A percentile compares a stretch with the other conserved stretches of the same genome.
Evolutionary conservation across 2,888 invertebrate species (phyloP).

Genomic region (Acrobasis suavella): DNA sequence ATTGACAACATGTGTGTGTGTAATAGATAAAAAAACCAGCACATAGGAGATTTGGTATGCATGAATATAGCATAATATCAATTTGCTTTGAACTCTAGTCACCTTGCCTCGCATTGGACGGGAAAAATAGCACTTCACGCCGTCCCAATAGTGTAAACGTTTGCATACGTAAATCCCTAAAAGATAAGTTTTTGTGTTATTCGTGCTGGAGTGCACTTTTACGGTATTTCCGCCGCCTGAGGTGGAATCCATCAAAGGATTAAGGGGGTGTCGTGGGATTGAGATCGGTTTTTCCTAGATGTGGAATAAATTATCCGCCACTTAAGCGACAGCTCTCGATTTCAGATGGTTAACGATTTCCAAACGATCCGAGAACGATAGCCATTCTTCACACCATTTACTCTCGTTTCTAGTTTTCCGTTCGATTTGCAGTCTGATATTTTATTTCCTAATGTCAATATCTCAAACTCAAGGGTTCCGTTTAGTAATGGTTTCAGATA

Average conservation of each 20-base stretch:
- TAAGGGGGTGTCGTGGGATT: constrained; percentile 64
- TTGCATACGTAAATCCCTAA: constrained; percentile 41
- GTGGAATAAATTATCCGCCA: constrained; percentile 76
- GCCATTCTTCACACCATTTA: constrained; percentile 9
- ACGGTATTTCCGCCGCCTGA: constrained; percentile 59
- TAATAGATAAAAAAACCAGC: not conserved
- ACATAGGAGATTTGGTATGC: not conserved
- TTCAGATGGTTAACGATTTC: constrained; percentile 45
- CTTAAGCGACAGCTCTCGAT: constrained; percentile 61
- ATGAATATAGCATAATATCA: constrained; percentile 1
- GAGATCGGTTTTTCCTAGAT: constrained; percentile 68
- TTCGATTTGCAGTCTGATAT: not conserved
- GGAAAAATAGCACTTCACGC: constrained; percentile 25
- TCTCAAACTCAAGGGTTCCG: not conserved
- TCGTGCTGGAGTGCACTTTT: constrained; percentile 64
- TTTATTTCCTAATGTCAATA: not conserved
- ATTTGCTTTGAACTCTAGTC: constrained; percentile 7
- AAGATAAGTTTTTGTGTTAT: constrained; percentile 54
- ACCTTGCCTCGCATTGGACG: not conserved
- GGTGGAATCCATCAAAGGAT: constrained; percentile 79
- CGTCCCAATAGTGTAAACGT: constrained; percentile 35
- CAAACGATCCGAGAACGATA: constrained; percentile 29
- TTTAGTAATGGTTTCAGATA: not conserved
- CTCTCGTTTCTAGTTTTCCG: constrained; percentile 1
- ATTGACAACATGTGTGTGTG: not conserved